Evolutionary conservation across 2,797 vertebrate genomes (phyloP).

Genomic region (Aldrovandia affinis): DNA sequence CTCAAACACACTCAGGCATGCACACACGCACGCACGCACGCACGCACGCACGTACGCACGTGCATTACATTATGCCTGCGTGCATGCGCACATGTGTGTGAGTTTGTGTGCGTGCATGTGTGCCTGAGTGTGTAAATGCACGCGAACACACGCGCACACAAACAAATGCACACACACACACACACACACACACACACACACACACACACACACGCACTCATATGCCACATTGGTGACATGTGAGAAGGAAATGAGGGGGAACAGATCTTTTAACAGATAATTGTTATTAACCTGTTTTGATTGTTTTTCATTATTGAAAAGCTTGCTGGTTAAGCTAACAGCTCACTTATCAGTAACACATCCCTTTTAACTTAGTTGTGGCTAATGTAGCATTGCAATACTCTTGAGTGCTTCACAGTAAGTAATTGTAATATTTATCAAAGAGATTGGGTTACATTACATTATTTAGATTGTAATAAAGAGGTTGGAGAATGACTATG

Average conservation of each 20-base stretch:
- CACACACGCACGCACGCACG: conserved; percentile 4
- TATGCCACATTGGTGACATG: not conserved
- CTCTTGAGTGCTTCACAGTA: not conserved
- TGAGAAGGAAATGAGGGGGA: not conserved
- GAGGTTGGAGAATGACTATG: not conserved
- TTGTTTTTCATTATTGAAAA: not conserved
- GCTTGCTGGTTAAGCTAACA: not conserved
- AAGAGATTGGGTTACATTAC: not conserved
- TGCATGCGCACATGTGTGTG: too few relatives aligned
- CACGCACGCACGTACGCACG: not conserved
- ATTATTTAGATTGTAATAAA: not conserved
- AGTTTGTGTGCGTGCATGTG: too few relatives aligned
- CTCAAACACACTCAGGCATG: not conserved
- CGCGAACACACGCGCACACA: conserved; percentile 37
- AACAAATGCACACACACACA: conserved; percentile 34
- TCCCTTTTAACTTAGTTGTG: not conserved
- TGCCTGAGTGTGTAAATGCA: too few relatives aligned
- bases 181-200: not conserved
- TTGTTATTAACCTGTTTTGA: too few relatives aligned
- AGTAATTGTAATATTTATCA: not conserved
- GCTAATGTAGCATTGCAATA: not conserved
- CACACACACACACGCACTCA: not conserved
- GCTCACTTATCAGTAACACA: not conserved
- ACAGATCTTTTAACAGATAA: not conserved
- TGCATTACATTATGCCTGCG: too few relatives aligned